Percentiles rank a stretch among this genome's conserved stretches.
Conservation (phyloP, 2,797 vertebrate species). For the Phataginus tricuspis region DNA sequence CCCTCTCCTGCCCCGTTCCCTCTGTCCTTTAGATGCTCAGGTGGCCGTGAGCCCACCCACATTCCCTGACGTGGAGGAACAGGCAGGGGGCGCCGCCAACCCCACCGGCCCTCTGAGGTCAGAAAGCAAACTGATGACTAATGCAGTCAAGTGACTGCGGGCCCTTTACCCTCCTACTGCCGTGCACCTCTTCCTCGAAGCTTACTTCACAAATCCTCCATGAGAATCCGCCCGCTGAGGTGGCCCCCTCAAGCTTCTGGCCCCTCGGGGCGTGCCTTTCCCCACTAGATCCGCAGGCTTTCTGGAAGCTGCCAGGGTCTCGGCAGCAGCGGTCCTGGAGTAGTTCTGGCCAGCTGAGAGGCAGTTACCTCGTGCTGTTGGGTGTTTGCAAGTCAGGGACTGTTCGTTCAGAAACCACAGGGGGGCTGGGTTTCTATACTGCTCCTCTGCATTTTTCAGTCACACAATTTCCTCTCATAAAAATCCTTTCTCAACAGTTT, state of each 20-base stretch:
- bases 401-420: neutral
- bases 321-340: neutral
- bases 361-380: neutral
- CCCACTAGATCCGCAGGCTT: neutral
- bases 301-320: neutral
- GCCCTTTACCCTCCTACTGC: neutral
- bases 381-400: neutral
- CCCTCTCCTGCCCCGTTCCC: neutral
- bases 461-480: neutral
- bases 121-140: neutral
- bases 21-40: neutral
- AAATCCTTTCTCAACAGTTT: neutral
- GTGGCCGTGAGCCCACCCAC: neutral
- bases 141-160: too few relatives aligned
- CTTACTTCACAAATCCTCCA: neutral
- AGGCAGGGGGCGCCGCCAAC: too few relatives aligned
- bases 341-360: neutral
- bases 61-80: neutral
- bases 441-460: neutral
- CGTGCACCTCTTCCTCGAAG: neutral
- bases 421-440: neutral
- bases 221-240: neutral
- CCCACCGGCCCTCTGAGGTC: neutral
- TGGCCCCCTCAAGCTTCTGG: neutral
- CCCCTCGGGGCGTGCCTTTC: neutral